Percentiles rank a stretch among this genome's conserved stretches.
Conservation (phyloP, 2,888 invertebrate species). For the Ariolimax columbianus region DNA sequence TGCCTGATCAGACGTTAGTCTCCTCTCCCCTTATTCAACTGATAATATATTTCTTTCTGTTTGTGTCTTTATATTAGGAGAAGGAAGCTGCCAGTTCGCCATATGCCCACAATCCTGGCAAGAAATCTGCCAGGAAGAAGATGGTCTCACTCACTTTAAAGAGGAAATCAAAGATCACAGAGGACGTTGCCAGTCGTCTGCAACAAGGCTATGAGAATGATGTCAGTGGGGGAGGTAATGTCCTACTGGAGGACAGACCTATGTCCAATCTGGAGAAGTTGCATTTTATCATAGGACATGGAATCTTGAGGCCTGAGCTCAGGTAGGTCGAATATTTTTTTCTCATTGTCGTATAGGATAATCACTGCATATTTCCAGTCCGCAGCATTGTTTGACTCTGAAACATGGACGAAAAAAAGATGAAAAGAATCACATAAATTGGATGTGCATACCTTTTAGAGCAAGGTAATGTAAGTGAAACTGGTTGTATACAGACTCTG, state of each 20-base stretch:
- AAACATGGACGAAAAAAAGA: too few species aligned
- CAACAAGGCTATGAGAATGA: slow-evolving; percentile 86
- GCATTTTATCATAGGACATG: slow-evolving; percentile 97
- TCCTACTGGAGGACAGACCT: slow-evolving; percentile 96
- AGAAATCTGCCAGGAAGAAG: slow-evolving; percentile 86
- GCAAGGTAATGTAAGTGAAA: too few species aligned
- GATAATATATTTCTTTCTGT: not conserved
- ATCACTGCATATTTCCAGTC: too few species aligned
- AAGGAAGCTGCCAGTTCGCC: slow-evolving; percentile 61
- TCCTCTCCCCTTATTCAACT: too few species aligned
- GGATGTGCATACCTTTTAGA: too few species aligned
- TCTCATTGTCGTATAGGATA: too few species aligned
- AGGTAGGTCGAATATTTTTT: slow-evolving; percentile 82
- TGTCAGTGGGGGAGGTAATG: slow-evolving; percentile 82
- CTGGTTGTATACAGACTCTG: too few species aligned
- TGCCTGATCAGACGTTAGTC: too few species aligned
- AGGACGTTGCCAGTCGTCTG: slow-evolving; percentile 92
- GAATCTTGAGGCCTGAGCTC: slow-evolving; percentile 95
- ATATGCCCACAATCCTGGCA: slow-evolving; percentile 55
- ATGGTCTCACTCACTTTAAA: slow-evolving; percentile 96
- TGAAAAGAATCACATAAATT: too few species aligned
- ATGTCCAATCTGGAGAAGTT: slow-evolving; percentile 98
- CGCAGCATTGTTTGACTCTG: too few species aligned
- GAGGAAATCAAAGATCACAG: slow-evolving; percentile 96
- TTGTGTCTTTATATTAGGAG: slow-evolving; percentile 56